Evolutionary conservation across 2,797 vertebrate species (phyloP), one percentile per base, ranked within the genome.

Genomic region (Thaleichthys pacificus): DNA sequence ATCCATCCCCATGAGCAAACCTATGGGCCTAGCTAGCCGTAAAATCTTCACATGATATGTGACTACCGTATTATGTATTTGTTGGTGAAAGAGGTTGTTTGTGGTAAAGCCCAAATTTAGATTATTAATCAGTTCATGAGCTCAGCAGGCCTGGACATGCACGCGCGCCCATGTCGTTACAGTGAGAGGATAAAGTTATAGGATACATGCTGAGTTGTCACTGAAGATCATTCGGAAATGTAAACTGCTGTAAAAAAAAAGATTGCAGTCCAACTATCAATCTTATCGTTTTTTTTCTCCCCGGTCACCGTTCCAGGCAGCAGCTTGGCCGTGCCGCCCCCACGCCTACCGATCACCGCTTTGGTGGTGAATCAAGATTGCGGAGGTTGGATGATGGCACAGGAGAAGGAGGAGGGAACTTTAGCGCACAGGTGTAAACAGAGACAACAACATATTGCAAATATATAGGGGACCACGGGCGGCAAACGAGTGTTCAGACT

Each of bases 71-170:
- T 42, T 9, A 42, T 42, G n/a, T 49, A 22, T 66, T 28, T 47
- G 21, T 7, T 11, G 14, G 64, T 49, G 22, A 66, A 24, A 24
- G 47, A 22, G 64, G 64, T 71, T 90, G 87, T 88, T 89, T 85
- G 84, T 80, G 85, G 86, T 1, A 57, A 69, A 77, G 67, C 61
- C 66, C 78, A 80, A 77, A 81, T 80, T 84, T 82, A 78, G 77
- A 78, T 60, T 22, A 11, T 42, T 90, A 89, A 88, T 88, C 84
- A 86, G 82, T 79, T 90, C 85, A 88, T 72, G 73, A 80, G 82
- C 85, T 87, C 80, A 80, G 38, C 47, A 67, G 54, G 47, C 68
- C 74, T 75, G 78, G 61, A 72, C 61, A 72, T 22, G 62, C 9
- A 61, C 42, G 67, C 63, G 57, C 14, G 30, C 47, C 35, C 49